phyloP scores from a whole-genome alignment of 2,113 vertebrate genomes.

The Lophochroa leadbeateri region DNA sequence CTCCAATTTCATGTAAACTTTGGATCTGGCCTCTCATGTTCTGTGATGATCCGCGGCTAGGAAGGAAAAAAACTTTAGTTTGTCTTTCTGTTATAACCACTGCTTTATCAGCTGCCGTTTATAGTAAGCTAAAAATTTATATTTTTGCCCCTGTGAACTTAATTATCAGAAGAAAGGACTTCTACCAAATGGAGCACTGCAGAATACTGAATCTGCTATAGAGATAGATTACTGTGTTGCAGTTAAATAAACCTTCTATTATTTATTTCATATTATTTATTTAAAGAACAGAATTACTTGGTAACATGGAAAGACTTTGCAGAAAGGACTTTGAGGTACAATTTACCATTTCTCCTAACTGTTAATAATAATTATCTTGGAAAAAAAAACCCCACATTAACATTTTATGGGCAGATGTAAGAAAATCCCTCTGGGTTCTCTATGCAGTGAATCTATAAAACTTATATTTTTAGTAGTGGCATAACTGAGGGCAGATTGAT shows the following conservation, averaged over 20 bases:
- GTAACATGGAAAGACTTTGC: background rate
- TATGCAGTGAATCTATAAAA: background rate
- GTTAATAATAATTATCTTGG: background rate
- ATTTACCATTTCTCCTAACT: background rate
- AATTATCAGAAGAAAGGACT: background rate
- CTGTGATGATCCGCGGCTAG: slow-evolving; percentile 66
- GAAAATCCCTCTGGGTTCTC: background rate
- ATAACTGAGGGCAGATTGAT: background rate
- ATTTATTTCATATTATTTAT: background rate
- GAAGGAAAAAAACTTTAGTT: background rate
- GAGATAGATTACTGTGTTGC: background rate
- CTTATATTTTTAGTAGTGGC: background rate
- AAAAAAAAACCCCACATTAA: background rate
- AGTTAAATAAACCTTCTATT: background rate
- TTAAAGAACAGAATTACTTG: background rate
- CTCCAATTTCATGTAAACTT: slow-evolving; percentile 88
- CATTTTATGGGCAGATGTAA: background rate
- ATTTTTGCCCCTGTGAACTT: background rate
- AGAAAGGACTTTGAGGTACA: background rate
- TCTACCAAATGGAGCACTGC: background rate
- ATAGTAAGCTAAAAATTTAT: background rate
- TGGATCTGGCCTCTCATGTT: slow-evolving; percentile 75
- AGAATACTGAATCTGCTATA: background rate
- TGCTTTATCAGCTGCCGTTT: background rate
- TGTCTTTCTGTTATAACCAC: background rate